A percentile compares a stretch with the other conserved stretches of the same genome.
Conservation (phyloP, 2,113 vertebrate species). For the Aphyosemion australe region DNA sequence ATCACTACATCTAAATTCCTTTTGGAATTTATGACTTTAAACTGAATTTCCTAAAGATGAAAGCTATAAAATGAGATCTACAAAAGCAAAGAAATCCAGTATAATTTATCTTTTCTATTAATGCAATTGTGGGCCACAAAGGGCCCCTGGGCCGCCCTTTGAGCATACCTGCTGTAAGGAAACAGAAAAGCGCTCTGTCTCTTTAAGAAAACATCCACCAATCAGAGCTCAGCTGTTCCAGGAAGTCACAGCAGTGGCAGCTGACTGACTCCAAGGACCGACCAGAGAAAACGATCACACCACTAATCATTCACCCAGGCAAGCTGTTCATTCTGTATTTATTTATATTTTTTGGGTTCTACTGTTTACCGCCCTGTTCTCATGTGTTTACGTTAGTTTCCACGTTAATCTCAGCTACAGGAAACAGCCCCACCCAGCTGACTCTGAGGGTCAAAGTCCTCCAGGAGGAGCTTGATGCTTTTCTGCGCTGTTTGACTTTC, state of each 20-base stretch:
- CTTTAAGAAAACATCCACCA: conserved; percentile 75
- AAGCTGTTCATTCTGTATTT: background rate
- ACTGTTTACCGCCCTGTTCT: background rate
- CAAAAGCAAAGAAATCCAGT: too few relatives aligned
- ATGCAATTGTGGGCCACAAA: too few relatives aligned
- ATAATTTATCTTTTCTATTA: too few relatives aligned
- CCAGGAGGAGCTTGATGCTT: conserved; percentile 8
- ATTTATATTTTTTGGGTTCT: background rate
- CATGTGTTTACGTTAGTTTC: too few relatives aligned
- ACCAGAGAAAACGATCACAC: too few relatives aligned
- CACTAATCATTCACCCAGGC: conserved; percentile 17
- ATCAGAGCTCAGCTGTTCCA: background rate
- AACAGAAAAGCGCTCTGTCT: conserved; percentile 38
- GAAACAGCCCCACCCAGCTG: conserved; percentile 20
- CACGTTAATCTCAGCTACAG: background rate
- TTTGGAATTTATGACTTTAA: too few relatives aligned
- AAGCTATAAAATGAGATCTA: too few relatives aligned
- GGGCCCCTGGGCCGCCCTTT: too few relatives aligned
- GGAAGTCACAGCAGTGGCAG: conserved; percentile 57
- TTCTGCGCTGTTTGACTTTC: conserved; percentile 4
- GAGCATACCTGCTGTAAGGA: too few relatives aligned
- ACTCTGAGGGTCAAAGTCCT: conserved; percentile 60
- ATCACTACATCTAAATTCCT: too few relatives aligned
- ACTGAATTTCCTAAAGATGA: too few relatives aligned
- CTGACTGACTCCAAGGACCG: background rate